Evolutionary conservation across 2,888 invertebrate species (phyloP).

Genomic region (Sminthurinus aureus): DNA sequence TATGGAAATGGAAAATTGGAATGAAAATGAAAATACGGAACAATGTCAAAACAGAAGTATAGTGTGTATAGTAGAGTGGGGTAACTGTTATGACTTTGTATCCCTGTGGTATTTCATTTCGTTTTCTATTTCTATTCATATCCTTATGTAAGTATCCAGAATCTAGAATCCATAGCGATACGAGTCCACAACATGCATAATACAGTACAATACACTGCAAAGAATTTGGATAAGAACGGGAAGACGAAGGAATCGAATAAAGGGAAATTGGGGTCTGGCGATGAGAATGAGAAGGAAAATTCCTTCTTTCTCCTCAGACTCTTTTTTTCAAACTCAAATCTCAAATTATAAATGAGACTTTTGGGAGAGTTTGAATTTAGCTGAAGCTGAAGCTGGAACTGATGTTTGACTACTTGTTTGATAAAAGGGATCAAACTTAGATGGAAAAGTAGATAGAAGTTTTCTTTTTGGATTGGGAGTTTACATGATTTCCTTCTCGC

Average conservation of each 20-base stretch:
- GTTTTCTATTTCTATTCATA: too few species aligned
- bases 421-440: not conserved
- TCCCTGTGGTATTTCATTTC: too few species aligned
- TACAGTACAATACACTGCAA: too few species aligned
- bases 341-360: conserved; percentile 54
- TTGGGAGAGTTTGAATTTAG: conserved; percentile 42
- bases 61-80: too few species aligned
- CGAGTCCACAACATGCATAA: too few species aligned
- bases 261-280: not conserved
- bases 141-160: too few species aligned
- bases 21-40: not conserved
- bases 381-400: not conserved
- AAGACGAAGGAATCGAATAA: not conserved
- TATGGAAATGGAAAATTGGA: not conserved
- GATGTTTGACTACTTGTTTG: too few species aligned
- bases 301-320: not conserved
- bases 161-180: too few species aligned
- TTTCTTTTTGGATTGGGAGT: not conserved
- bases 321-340: not conserved
- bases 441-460: not conserved
- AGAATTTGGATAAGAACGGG: too few species aligned
- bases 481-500: not conserved
- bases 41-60: not conserved
- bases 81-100: too few species aligned
- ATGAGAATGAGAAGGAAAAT: not conserved